These are phyloP conservation scores for Macrophya alboannulata DNA, from an alignment of 2,888 invertebrate genomes.

Conservation along the genomic window DNA sequence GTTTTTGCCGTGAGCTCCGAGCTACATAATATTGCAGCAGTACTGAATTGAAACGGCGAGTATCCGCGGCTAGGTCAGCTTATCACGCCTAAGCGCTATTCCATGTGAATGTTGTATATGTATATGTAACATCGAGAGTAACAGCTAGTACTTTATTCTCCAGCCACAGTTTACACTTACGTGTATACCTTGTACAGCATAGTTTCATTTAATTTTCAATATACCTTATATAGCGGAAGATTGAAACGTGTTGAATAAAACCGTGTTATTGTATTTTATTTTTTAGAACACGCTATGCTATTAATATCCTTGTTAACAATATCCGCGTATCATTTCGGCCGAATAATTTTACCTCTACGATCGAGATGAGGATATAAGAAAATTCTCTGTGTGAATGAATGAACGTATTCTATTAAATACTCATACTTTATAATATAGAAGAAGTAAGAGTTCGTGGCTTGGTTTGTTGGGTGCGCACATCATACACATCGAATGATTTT, in stretches of 20 bases:
- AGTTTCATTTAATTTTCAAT: neutral
- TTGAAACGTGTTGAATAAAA: neutral
- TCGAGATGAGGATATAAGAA: too few relatives aligned
- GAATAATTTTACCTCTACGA: too few relatives aligned
- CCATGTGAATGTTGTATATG: neutral
- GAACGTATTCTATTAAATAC: too few relatives aligned
- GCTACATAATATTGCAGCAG: neutral
- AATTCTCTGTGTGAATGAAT: too few relatives aligned
- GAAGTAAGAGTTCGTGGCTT: too few relatives aligned
- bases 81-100: conserved; percentile 5
- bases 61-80: conserved; percentile 9
- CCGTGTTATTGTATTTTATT: too few relatives aligned
- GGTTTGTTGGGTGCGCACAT: too few relatives aligned
- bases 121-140: neutral
- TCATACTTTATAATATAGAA: too few relatives aligned
- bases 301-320: too few relatives aligned
- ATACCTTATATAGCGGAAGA: neutral
- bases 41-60: neutral
- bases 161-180: neutral
- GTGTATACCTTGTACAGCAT: neutral
- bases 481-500: too few relatives aligned
- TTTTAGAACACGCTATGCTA: too few relatives aligned
- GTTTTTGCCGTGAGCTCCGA: neutral
- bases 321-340: too few relatives aligned
- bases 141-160: neutral